phyloP scores from a whole-genome alignment of 2,888 invertebrate genomes.

The Caenorhabditis uteleia region DNA sequence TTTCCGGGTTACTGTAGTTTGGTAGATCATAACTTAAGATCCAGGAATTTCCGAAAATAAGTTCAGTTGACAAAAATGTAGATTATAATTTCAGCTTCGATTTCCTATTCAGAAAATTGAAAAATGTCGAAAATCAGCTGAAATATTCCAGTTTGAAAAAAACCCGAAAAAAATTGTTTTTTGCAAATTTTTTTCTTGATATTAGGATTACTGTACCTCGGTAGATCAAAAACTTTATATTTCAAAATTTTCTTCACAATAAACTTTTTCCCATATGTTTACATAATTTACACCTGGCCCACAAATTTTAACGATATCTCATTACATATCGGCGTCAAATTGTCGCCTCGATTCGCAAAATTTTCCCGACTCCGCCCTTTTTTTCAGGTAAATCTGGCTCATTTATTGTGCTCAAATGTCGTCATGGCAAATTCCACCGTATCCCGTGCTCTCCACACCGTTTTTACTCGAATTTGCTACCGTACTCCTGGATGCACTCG shows the following conservation, averaged over 20 bases:
- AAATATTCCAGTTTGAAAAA: no score
- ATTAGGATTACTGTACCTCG: neutral
- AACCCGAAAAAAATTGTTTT: no score
- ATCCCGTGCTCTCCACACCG: constrained; percentile 19
- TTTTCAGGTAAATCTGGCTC: no score
- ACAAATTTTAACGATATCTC: neutral
- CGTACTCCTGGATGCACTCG: neutral
- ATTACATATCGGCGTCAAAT: neutral
- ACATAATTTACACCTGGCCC: neutral
- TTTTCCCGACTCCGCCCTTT: neutral
- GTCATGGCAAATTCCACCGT: constrained; percentile 36
- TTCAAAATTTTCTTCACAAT: neutral
- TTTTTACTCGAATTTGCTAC: constrained; percentile 11
- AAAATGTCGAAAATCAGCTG: no score
- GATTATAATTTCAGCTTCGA: no score
- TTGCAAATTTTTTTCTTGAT: no score
- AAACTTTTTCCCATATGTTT: neutral
- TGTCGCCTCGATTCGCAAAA: neutral
- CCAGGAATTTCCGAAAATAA: no score
- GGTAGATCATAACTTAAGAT: no score
- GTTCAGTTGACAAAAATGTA: no score
- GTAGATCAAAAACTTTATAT: neutral
- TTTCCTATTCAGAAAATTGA: no score
- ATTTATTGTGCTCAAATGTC: neutral
- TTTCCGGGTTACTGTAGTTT: no score